These are phyloP conservation scores for Corvus moneduloides DNA, from an alignment of 2,113 vertebrate species.

Conservation along the genomic window DNA sequence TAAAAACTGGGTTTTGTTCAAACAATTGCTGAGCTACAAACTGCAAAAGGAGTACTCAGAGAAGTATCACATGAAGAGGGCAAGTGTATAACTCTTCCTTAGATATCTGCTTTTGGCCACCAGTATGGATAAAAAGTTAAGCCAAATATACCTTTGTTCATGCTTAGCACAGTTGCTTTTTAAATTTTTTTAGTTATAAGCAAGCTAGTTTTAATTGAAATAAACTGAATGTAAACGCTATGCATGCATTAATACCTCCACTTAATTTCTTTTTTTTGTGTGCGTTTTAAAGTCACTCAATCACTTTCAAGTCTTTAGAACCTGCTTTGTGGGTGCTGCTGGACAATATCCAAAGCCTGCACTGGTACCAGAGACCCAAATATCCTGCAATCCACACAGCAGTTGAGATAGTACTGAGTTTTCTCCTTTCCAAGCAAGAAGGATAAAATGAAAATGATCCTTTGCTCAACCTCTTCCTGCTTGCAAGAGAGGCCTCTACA, in stretches of 20 bases:
- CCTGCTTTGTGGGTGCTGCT: neutral
- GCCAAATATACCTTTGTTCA: neutral
- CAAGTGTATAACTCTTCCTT: neutral
- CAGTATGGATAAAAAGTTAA: neutral
- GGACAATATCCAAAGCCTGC: neutral
- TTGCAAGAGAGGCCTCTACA: neutral
- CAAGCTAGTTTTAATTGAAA: neutral
- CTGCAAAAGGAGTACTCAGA: neutral
- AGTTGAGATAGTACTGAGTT: neutral
- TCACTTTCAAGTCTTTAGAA: neutral
- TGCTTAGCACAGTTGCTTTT: neutral
- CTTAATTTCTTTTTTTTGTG: neutral
- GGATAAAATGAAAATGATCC: neutral
- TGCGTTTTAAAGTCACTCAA: neutral
- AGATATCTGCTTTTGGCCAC: neutral
- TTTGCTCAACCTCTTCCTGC: neutral
- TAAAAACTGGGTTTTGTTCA: neutral
- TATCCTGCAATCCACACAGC: neutral
- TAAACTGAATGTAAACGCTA: neutral
- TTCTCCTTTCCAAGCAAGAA: neutral
- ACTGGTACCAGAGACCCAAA: neutral
- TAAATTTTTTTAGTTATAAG: neutral
- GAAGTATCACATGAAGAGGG: neutral
- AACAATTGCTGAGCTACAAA: neutral
- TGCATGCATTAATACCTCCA: neutral